These are phyloP conservation scores for Cettia cetti DNA, from an alignment of 2,113 vertebrate genomes.

Conservation along the genomic window DNA sequence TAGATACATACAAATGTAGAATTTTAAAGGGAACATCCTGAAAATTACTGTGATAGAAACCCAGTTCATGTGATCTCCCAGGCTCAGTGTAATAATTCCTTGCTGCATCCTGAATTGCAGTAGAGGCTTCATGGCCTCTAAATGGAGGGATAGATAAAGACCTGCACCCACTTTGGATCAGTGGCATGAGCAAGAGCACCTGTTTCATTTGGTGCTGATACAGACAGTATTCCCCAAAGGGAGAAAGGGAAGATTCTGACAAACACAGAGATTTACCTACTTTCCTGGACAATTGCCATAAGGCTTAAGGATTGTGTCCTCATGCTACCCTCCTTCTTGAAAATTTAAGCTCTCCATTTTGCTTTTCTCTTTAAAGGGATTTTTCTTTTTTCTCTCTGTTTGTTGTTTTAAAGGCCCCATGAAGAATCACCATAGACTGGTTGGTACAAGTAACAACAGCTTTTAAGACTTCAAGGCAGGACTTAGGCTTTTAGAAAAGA, in stretches of 20 bases:
- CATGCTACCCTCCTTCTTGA: background rate
- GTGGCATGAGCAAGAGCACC: background rate
- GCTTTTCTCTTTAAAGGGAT: background rate
- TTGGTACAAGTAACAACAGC: background rate
- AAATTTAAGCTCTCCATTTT: background rate
- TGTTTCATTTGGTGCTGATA: background rate
- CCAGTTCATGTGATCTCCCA: background rate
- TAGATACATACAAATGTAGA: background rate
- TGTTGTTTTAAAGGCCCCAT: background rate
- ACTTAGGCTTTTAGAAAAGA: background rate
- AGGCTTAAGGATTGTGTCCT: background rate
- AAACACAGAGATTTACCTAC: background rate
- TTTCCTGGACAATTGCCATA: background rate
- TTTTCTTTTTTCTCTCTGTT: background rate
- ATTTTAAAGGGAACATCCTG: background rate
- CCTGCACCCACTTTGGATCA: background rate
- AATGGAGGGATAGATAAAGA: background rate
- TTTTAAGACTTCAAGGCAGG: background rate
- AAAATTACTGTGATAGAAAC: background rate
- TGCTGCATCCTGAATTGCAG: background rate
- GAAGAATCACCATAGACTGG: background rate
- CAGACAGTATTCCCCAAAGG: background rate
- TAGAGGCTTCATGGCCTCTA: background rate
- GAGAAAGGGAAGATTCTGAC: background rate
- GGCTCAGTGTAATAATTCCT: background rate